Evolutionary conservation across 2,797 vertebrate species (phyloP), one percentile per base, ranked within the genome.

Genomic region (Capromys pilorides): DNA sequence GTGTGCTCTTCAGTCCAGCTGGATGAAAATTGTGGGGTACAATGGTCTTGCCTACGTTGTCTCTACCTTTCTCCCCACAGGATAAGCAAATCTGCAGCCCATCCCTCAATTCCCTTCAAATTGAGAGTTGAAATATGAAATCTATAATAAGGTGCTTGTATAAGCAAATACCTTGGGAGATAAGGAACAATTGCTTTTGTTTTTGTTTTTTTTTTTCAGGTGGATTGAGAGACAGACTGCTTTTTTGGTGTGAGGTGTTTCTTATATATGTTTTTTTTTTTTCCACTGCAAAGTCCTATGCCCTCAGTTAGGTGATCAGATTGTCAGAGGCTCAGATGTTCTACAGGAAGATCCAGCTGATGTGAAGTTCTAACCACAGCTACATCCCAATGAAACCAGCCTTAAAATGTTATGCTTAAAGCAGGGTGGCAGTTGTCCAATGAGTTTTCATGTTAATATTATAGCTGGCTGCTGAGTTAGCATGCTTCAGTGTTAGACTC

Each of bases 1-100:
- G 12, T 12, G 31, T 1, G 8, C n/a, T 45, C 49, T 88, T 6
- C 28, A 4, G 12, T 13, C 22, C 1, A 10, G 51, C 41, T 2
- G 0, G 12, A 0, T 24, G 31, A 0, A 4, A 31, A 18, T 16
- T n/a, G 0, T 2, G 59, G 81, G 45, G 3, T 5, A 7, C 28
- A 0, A 9, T 26, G 0, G 9, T n/a, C 54, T 88, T 83, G 31
- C 19, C 13, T 36, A 13, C 3, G 8, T 8, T 4, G 0, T 77
- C 45, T 81, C 39, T 41, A 13, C 26, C 5, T 10, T 12, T 16
- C 28, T 36, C 19, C 79, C 16, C n/a, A 18, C 36, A 14, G 0
- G 18, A 14, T 26, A 28, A 88, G n/a, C 26, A 31, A 14, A n/a
- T 82, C 14, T 33, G 26, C 62, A 0, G 19, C 19, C 16, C 9